A percentile compares a stretch with the other conserved stretches of the same genome.
Conservation (phyloP, 2,113 vertebrate species). For the Geothlypis trichas region DNA sequence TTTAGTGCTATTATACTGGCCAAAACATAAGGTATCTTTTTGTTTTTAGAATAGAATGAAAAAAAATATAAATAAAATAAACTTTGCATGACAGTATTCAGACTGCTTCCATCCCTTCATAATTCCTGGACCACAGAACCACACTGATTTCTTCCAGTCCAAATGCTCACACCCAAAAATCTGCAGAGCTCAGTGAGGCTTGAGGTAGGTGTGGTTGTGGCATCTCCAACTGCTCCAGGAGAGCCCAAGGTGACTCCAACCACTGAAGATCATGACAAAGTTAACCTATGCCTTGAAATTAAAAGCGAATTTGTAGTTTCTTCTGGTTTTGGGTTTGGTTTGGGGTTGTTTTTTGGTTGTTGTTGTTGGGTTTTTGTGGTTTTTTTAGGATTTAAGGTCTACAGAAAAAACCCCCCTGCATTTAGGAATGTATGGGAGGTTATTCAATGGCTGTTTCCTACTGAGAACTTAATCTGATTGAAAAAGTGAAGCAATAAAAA, state of each 20-base stretch:
- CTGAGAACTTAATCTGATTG: not conserved
- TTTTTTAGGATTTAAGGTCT: not conserved
- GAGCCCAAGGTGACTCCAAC: not conserved
- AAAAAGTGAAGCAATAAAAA: not conserved
- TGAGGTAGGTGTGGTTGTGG: not conserved
- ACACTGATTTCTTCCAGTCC: not conserved
- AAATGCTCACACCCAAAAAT: not conserved
- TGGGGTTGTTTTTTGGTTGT: fast-evolving
- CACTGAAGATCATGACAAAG: not conserved
- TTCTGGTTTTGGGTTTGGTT: not conserved
- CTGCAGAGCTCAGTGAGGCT: not conserved
- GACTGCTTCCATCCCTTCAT: not conserved
- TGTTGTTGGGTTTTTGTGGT: too few relatives aligned
- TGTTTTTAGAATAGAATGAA: not conserved
- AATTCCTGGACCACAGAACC: not conserved
- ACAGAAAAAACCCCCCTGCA: not conserved
- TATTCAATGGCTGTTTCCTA: not conserved
- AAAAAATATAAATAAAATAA: not conserved
- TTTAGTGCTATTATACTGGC: not conserved
- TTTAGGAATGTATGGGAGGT: not conserved
- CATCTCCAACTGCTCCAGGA: not conserved
- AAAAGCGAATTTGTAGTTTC: not conserved
- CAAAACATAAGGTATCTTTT: not conserved
- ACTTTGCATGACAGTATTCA: not conserved
- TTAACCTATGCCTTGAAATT: not conserved